phyloP scores from a whole-genome alignment of 2,888 invertebrate species.

The Xestia sexstrigata region DNA sequence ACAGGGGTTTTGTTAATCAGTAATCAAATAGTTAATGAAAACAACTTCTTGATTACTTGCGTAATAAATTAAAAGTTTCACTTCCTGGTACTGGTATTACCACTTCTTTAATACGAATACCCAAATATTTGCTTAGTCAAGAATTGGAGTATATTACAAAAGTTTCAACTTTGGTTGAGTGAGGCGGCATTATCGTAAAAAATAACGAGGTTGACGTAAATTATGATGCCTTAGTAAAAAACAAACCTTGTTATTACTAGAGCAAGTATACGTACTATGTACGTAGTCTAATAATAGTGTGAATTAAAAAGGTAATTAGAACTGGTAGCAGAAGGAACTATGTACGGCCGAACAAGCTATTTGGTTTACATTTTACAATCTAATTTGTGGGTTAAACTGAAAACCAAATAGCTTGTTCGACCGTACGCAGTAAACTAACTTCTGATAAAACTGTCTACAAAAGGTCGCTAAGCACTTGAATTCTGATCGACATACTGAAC shows the following conservation, averaged over 20 bases:
- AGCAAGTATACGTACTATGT: neutral
- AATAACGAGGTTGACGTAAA: slow-evolving; percentile 40
- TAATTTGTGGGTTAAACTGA: too few relatives aligned
- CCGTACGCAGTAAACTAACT: neutral
- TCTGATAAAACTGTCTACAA: neutral
- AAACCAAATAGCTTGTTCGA: too few relatives aligned
- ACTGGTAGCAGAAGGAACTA: too few relatives aligned
- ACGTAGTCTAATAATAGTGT: slow-evolving; percentile 4
- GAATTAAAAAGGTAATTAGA: too few relatives aligned
- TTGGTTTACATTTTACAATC: too few relatives aligned
- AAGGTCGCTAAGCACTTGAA: neutral
- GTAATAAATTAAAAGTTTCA: slow-evolving; percentile 19
- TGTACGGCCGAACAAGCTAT: too few relatives aligned
- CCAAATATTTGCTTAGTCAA: slow-evolving; percentile 26
- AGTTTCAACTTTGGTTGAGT: slow-evolving; percentile 10
- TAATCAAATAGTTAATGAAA: neutral
- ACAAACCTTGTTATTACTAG: neutral
- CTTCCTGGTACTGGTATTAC: neutral
- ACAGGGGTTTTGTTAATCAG: neutral
- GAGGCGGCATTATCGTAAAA: slow-evolving; percentile 26
- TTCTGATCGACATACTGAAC: neutral
- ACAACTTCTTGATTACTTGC: slow-evolving; percentile 6
- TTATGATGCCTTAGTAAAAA: slow-evolving; percentile 19
- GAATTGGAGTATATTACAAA: slow-evolving; percentile 23
- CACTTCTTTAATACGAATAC: neutral